These are phyloP conservation scores for Sardina pilchardus DNA, from an alignment of 2,113 vertebrate species.

Conservation along the genomic window DNA sequence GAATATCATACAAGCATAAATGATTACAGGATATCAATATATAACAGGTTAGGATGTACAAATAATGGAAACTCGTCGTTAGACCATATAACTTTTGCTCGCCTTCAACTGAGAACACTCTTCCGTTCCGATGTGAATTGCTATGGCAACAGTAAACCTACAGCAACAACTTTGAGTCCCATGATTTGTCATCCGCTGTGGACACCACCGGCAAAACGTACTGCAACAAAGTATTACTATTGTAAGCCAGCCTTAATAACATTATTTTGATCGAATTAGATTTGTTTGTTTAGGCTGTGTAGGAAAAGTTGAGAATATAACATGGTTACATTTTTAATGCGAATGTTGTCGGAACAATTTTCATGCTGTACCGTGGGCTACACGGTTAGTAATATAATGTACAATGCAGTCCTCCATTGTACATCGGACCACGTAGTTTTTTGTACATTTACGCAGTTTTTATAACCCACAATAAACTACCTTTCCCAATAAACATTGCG, in stretches of 20 bases:
- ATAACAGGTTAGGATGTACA: neutral
- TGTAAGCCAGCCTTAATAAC: neutral
- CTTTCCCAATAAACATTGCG: conserved; percentile 58
- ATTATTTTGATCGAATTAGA: neutral
- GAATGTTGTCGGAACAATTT: neutral
- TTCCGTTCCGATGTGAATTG: conserved; percentile 15
- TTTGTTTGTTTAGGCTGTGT: too few relatives aligned
- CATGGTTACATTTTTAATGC: neutral
- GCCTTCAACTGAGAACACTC: neutral
- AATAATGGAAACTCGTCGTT: neutral
- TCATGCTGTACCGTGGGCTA: neutral
- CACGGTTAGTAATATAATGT: neutral
- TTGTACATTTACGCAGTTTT: too few relatives aligned
- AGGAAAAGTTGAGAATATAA: neutral
- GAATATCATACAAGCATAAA: too few relatives aligned
- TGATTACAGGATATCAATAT: too few relatives aligned
- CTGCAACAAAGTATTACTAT: neutral
- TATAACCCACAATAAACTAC: conserved; percentile 33
- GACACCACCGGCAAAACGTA: neutral
- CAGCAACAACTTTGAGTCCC: neutral
- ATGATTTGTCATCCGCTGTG: neutral
- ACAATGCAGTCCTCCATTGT: neutral
- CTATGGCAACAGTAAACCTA: conserved; percentile 35
- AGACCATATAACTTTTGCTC: neutral
- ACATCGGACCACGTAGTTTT: conserved; percentile 52